Conservation (phyloP, 2,797 vertebrate species). For the Scyliorhinus canicula region DNA sequence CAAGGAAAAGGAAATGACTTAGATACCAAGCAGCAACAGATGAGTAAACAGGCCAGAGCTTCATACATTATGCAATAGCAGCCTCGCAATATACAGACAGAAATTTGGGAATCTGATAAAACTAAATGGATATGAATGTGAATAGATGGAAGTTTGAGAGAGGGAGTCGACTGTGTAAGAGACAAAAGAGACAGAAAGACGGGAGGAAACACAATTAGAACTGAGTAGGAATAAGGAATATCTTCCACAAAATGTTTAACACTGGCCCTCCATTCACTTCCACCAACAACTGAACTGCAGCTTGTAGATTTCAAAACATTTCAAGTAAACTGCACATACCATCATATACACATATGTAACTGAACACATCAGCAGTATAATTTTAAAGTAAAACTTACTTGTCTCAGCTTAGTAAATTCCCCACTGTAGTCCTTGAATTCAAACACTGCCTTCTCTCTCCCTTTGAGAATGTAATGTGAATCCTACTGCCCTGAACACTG, state of each 20-base stretch:
- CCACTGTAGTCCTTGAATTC: conserved; percentile 25
- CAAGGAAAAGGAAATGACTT: conserved; percentile 11
- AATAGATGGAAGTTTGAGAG: neutral
- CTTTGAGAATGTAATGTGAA: conserved; percentile 38
- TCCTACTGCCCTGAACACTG: conserved; percentile 21
- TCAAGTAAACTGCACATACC: neutral
- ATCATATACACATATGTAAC: neutral
- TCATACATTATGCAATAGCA: conserved; percentile 2
- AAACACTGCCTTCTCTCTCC: conserved; percentile 27
- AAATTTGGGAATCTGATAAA: neutral
- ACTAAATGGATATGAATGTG: neutral
- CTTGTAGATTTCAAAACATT: neutral
- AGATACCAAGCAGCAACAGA: conserved; percentile 19
- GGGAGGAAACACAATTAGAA: neutral
- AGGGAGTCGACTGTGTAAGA: neutral
- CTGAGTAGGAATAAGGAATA: conserved; percentile 25
- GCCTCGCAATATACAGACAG: neutral
- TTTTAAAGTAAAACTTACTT: conserved; percentile 17
- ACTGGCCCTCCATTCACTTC: conserved; percentile 6
- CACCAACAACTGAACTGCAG: neutral
- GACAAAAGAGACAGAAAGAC: neutral
- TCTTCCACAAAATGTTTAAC: neutral
- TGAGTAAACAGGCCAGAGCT: conserved; percentile 8
- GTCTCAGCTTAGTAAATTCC: conserved; percentile 22
- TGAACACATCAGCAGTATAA: neutral